Conservation (phyloP, 2,113 vertebrate species). For the Eptesicus fuscus region DNA sequence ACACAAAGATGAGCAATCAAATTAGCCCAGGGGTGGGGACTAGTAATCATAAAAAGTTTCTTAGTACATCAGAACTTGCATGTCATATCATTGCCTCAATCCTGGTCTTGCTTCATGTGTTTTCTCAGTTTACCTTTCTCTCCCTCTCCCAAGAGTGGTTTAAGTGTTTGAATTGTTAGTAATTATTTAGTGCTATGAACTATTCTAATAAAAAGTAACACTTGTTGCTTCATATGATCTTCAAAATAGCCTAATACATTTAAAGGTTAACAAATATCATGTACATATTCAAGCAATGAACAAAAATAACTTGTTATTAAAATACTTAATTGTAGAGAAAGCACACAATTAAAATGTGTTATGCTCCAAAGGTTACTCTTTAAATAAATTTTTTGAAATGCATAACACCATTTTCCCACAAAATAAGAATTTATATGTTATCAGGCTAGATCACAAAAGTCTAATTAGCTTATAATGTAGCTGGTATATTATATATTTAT, state of each 20-base stretch:
- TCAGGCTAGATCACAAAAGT: conserved; percentile 47
- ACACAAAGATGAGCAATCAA: neutral
- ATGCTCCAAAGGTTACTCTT: neutral
- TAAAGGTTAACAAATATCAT: neutral
- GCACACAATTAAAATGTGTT: conserved; percentile 14
- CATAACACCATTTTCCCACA: conserved; percentile 47
- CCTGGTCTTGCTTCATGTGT: neutral
- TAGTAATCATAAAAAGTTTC: neutral
- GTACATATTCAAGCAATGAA: neutral
- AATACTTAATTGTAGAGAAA: neutral
- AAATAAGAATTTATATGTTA: conserved; percentile 49
- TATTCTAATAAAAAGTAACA: neutral
- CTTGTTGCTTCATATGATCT: neutral
- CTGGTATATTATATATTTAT: conserved; percentile 55
- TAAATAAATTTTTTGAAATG: conserved; percentile 45
- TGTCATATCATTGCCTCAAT: fast-evolving
- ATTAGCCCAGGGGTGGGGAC: fast-evolving
- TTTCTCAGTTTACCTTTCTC: fast-evolving
- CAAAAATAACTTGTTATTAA: neutral
- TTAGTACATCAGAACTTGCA: fast-evolving
- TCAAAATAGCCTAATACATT: neutral
- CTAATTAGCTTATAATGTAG: conserved; percentile 66
- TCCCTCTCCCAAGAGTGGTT: fast-evolving
- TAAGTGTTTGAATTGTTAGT: neutral
- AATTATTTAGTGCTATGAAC: neutral